phyloP scores from a whole-genome alignment of 2,113 vertebrate species.

The Sphyrna mokarran region DNA sequence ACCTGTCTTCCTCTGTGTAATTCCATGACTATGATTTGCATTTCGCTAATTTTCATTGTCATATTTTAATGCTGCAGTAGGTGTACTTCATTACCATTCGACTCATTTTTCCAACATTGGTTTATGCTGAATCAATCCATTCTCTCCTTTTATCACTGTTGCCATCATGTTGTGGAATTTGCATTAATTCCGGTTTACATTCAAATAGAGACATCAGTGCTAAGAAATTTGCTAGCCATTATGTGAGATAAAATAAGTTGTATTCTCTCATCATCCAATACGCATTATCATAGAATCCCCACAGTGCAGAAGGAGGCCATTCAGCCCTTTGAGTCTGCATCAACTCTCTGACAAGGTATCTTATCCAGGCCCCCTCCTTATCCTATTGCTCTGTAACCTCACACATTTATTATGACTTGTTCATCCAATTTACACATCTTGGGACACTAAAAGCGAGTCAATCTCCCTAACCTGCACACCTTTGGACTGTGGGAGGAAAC shows the following conservation, averaged over 20 bases:
- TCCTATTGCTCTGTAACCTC: too few species aligned
- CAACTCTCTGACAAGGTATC: too few species aligned
- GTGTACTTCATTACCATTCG: not conserved
- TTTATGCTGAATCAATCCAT: not conserved
- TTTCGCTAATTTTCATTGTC: not conserved
- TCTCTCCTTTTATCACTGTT: not conserved
- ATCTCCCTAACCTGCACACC: too few species aligned
- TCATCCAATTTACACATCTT: too few species aligned
- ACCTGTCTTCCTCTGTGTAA: not conserved
- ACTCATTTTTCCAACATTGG: not conserved
- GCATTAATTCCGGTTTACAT: not conserved
- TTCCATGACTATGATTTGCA: not conserved
- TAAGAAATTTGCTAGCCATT: conserved; percentile 7
- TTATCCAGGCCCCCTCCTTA: too few species aligned
- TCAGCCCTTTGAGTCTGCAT: too few species aligned
- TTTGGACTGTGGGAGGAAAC: too few species aligned
- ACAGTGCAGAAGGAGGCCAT: too few species aligned
- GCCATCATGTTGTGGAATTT: not conserved
- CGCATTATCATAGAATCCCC: too few species aligned
- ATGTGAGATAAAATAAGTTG: not conserved
- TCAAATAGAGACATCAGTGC: not conserved
- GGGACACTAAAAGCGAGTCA: too few species aligned
- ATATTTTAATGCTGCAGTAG: not conserved
- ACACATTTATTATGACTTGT: too few species aligned
- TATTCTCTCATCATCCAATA: not conserved